phyloP scores from a whole-genome alignment of 2,888 invertebrate genomes.

The Kuschelorhynchus macadamiae region DNA sequence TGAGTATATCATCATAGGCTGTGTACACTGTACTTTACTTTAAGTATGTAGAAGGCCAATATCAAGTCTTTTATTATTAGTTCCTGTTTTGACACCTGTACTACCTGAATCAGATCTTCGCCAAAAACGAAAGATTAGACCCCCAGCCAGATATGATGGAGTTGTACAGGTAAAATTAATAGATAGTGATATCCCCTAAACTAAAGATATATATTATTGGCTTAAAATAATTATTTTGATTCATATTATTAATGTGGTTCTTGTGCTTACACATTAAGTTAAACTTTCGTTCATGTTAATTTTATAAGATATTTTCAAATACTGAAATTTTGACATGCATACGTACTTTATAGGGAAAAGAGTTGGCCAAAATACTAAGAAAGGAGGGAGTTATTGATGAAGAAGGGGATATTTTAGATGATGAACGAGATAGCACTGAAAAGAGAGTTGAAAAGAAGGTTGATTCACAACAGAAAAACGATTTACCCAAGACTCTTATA shows the following conservation, averaged over 20 bases:
- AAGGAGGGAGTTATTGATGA: slow-evolving; percentile 80
- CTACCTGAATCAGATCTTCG: slow-evolving; percentile 65
- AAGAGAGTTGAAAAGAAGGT: slow-evolving; percentile 47
- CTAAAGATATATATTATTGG: no score
- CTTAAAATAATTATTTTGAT: slow-evolving; percentile 6
- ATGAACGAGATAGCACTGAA: slow-evolving; percentile 3
- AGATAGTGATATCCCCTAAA: no score
- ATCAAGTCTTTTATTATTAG: no score
- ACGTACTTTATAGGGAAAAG: slow-evolving; percentile 78
- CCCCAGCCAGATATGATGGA: slow-evolving; percentile 75
- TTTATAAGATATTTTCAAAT: no score
- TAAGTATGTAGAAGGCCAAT: no score
- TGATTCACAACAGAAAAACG: slow-evolving; percentile 48
- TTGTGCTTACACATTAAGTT: no score
- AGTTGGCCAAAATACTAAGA: slow-evolving; percentile 80
- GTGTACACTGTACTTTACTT: no score
- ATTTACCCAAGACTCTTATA: slow-evolving; percentile 67
- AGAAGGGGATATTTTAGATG: slow-evolving; percentile 51
- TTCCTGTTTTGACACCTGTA: no score
- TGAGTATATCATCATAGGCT: no score
- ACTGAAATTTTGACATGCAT: no score
- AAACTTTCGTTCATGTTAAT: no score
- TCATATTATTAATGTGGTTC: no score
- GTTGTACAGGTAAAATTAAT: slow-evolving; percentile 72
- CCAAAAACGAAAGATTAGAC: slow-evolving; percentile 76